Evolutionary conservation across 2,888 invertebrate species (phyloP), one percentile per base, ranked within the genome.

Genomic region (Bursaphelenchus okinawaensis): DNA sequence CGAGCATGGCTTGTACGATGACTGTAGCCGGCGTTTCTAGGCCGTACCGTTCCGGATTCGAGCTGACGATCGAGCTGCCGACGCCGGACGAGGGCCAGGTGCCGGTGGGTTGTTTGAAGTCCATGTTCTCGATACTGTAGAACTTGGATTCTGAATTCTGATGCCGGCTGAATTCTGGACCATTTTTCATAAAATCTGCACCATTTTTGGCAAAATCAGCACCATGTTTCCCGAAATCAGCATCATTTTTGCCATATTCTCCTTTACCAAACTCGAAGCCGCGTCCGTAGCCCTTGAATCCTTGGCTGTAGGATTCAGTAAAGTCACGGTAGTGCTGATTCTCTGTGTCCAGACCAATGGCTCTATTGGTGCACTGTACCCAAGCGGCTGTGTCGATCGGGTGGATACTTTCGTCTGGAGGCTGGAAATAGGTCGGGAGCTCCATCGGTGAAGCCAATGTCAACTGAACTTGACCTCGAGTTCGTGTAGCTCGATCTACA

Each of bases 311-410:
- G n/a, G n/a, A n/a, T n/a, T n/a, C n/a, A n/a, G n/a, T n/a, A n/a
- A n/a, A n/a, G n/a, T n/a, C n/a, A n/a, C n/a, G n/a, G n/a, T n/a
- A n/a, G n/a, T n/a, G 12, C 50, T 16, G 50, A 40, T 12, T 40
- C 9, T 16, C 50, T 40, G 50, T 16, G 12, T 12, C 40, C 12
- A 68, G 60, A 26, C 67, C 72, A n/a, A 57, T 26, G 9, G 59
- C 56, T n/a, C 56, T 63, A 23, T 63, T 72, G 19, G 69, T 64
- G 24, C 68, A 72, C 26, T 60, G 52, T n/a, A 70, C 72, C 71
- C 71, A 71, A 12, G 55, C 55, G 26, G 51, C 29, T 9, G 75
- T 74, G 50, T 71, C 74, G 16, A 71, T 64, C 1, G 71, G 71
- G 4, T 61, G 67, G 2, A 74, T 63, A 23, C 70, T 57, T 23